Evolutionary conservation across 2,888 invertebrate genomes (phyloP), one percentile per base, ranked within the genome.

Genomic region (Galerucella pusilla): DNA sequence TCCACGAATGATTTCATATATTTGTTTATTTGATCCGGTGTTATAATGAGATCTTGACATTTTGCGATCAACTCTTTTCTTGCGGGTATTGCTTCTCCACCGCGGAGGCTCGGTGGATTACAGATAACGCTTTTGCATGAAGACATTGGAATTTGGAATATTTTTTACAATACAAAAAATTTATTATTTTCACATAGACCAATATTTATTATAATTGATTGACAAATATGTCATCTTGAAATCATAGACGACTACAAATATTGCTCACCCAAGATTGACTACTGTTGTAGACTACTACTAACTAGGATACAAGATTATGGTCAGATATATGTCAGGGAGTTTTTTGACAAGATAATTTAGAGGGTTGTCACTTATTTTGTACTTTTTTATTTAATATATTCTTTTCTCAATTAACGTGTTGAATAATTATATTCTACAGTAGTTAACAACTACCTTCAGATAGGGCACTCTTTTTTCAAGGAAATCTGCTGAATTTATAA

Each of bases 11-110:
- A 91, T 81, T 90, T 90, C 92, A 94, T 94, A 76, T 97, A 91
- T 88, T 94, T 92, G 84, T 89, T 90, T 78, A 96, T 91, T 86
- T 94, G 93, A 82, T 94, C 94, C 85, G 96, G 93, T 80, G 93
- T 91, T 79, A 97, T 73, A 12, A 83, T 76, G 16, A 83, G 68
- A 12, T 83, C 80, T 59, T 49, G 20, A 49, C 72, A 72, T 67
- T 60, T 72, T 49, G 46, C 66, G 20, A 16, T 67, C 73, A 70
- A 60, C 77, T 81, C 78, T 76, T 77, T 72, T 79, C 82, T 12
- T 59, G 59, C 59, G 2, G 72, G 66, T 49, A 72, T 65, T 2
- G 16, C n/a, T 20, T 65, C 64, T 1, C 9, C 20, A 65, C n/a
- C 35, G 9, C 63, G 63, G 14, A 63, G 35, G 5, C n/a, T 5